Conservation (phyloP, 92 coral and sea anemone genomes). For the Heliopora coerulea region DNA sequence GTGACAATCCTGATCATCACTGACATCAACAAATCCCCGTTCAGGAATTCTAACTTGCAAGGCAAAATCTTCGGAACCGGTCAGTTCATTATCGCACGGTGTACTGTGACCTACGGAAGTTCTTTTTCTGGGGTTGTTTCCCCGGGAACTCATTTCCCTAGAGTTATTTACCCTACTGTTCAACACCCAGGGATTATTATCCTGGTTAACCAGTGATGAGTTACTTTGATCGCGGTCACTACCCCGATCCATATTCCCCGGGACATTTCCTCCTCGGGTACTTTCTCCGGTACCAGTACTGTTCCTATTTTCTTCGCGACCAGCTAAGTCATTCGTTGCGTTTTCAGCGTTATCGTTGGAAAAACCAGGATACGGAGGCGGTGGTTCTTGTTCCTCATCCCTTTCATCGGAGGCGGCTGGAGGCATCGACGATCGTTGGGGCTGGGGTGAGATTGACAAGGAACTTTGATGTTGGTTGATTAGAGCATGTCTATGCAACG, state of each 20-base stretch:
- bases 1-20: too few relatives aligned
- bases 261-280: neutral
- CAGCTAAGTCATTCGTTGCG: neutral
- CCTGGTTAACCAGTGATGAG: neutral
- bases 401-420: constrained; percentile 10
- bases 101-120: too few relatives aligned
- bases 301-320: neutral
- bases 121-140: neutral
- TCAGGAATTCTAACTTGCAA: too few relatives aligned
- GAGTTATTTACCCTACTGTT: neutral
- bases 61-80: neutral
- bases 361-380: constrained; percentile 39
- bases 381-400: constrained; percentile 24
- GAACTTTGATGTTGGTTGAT: constrained; percentile 19
- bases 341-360: constrained; percentile 11
- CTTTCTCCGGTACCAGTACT: constrained; percentile 7
- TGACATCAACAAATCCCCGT: too few relatives aligned
- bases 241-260: neutral
- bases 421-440: constrained; percentile 8
- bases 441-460: constrained; percentile 6
- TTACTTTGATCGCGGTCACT: neutral
- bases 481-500: constrained; percentile 33
- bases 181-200: neutral
- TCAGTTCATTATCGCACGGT: too few relatives aligned
- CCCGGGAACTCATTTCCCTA: neutral